Evolutionary conservation across 2,113 vertebrate species (phyloP).

Genomic region (Leptodactylus fuscus): DNA sequence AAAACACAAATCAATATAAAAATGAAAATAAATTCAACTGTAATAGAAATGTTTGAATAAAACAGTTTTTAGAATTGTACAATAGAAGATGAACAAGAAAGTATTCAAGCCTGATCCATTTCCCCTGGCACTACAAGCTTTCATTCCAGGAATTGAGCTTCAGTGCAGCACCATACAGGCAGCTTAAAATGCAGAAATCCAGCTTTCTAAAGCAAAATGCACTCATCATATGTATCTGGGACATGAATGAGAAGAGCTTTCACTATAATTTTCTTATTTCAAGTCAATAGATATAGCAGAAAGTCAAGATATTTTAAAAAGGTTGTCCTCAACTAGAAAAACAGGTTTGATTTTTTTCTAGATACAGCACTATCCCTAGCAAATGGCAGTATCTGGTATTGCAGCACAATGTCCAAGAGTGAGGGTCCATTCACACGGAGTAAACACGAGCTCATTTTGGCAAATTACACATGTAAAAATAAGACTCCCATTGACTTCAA

Average conservation of each 20-base stretch:
- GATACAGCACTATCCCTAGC: too few species aligned
- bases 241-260: not conserved
- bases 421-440: too few species aligned
- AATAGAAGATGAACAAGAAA: not conserved
- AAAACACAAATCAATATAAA: not conserved
- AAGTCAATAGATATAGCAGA: not conserved
- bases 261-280: too few species aligned
- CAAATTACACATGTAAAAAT: too few species aligned
- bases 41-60: not conserved
- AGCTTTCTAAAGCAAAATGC: not conserved
- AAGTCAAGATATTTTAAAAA: not conserved
- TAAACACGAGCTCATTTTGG: too few species aligned
- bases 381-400: too few species aligned
- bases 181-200: not conserved
- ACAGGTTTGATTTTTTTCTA: too few species aligned
- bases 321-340: too few species aligned
- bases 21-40: not conserved
- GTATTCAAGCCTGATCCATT: not conserved
- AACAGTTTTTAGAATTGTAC: not conserved
- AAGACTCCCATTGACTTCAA: too few species aligned
- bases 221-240: not conserved
- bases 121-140: constrained; percentile 1
- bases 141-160: not conserved
- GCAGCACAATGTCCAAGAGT: too few species aligned
- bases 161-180: not conserved